Evolutionary conservation across 1,140 invertebrate species (phyloP).

Genomic region (Mamestra configurata): DNA sequence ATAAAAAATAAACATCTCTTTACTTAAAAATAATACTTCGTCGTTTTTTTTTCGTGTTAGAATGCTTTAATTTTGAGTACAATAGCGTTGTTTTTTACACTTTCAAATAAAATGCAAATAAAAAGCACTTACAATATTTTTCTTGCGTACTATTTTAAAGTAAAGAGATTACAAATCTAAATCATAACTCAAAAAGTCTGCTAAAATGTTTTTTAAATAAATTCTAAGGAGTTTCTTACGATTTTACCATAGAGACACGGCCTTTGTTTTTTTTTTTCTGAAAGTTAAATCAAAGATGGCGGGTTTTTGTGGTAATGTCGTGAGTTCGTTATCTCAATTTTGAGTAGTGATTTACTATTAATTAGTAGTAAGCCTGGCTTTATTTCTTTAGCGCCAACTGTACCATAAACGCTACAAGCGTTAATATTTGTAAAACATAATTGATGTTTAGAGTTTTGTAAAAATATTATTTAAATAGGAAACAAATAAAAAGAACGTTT

Average conservation of each 20-base stretch:
- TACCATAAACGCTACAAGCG: slow-evolving; percentile 64
- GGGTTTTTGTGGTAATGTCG: not conserved
- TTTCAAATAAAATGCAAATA: not conserved
- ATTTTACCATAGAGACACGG: not conserved
- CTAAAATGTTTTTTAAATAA: slow-evolving; percentile 9
- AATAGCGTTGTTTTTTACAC: not conserved
- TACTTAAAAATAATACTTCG: slow-evolving; percentile 6
- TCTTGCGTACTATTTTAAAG: slow-evolving; percentile 7
- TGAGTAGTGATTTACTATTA: slow-evolving; percentile 53
- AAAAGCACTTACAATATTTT: not conserved
- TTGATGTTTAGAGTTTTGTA: slow-evolving; percentile 80
- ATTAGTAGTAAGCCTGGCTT: slow-evolving; percentile 61
- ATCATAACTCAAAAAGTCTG: slow-evolving; percentile 33
- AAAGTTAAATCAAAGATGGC: not conserved
- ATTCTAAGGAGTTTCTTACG: not conserved
- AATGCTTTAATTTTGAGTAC: not conserved
- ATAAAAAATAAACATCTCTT: not conserved
- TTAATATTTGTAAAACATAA: slow-evolving; percentile 71
- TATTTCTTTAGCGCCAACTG: slow-evolving; percentile 54
- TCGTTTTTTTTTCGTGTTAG: not conserved
- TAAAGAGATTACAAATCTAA: slow-evolving; percentile 11
- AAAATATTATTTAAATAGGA: slow-evolving; percentile 71
- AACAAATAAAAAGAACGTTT: slow-evolving; percentile 63
- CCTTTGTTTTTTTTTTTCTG: not conserved
- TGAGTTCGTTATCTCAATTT: slow-evolving; percentile 54